phyloP scores from a whole-genome alignment of 2,797 vertebrate species.

The Heterohyrax brucei region DNA sequence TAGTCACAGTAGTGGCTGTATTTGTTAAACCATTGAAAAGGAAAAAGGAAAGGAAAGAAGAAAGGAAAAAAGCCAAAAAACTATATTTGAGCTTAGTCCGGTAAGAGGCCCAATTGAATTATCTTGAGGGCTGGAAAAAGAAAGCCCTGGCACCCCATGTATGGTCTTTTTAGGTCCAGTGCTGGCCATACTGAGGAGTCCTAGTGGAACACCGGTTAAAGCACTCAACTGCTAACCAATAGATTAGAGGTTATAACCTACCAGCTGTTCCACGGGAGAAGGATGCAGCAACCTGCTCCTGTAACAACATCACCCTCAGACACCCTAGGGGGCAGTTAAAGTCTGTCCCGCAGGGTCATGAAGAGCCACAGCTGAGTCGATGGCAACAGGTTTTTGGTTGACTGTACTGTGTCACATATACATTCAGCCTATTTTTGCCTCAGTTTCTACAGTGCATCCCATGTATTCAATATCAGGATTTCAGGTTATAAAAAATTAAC shows the following conservation, averaged over 20 bases:
- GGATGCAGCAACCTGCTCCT: not conserved
- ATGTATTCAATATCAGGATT: not conserved
- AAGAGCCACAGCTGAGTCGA: not conserved
- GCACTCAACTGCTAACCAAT: not conserved
- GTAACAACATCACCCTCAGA: not conserved
- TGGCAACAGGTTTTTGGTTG: not conserved
- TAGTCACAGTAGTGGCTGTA: not conserved
- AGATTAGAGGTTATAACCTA: not conserved
- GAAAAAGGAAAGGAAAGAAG: not conserved
- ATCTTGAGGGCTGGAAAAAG: not conserved
- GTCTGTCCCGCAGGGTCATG: not conserved
- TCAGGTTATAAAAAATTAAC: not conserved
- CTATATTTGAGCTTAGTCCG: not conserved
- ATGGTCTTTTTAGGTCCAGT: not conserved
- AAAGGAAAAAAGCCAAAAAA: not conserved
- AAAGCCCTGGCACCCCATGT: not conserved
- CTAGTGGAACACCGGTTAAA: not conserved
- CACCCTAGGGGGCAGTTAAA: not conserved
- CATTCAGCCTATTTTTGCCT: not conserved
- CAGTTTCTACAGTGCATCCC: not conserved
- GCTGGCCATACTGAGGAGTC: not conserved
- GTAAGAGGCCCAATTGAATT: not conserved
- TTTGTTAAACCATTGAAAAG: slow-evolving; percentile 43
- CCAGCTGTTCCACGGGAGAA: not conserved
- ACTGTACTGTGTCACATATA: not conserved